Evolutionary conservation across 1,140 invertebrate genomes (phyloP), one percentile per base, ranked within the genome.

Genomic region (Scaptodrosophila lebanonensis): DNA sequence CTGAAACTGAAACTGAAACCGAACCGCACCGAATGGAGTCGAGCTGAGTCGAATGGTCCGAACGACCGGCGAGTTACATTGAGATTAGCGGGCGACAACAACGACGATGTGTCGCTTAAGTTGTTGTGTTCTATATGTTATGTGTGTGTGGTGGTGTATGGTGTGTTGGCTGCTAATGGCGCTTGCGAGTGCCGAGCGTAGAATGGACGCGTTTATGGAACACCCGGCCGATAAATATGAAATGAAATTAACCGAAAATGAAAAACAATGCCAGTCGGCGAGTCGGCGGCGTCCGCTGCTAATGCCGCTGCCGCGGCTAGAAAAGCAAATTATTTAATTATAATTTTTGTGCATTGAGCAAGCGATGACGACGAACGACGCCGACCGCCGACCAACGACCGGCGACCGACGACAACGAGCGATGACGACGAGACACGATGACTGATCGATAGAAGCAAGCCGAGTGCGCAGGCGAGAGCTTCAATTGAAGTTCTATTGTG

Each of bases 251-350:
- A 29, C 49, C 66, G 65, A 45, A 25, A 22, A 33, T 29, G 25
- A 45, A 29, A 5, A 58, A 36, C 30, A 36, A 49, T n/a, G n/a
- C n/a, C n/a, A n/a, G n/a, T n/a, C n/a, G n/a, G n/a, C n/a, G n/a
- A n/a, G n/a, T n/a, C n/a, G n/a, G n/a, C 40, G 50, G 36, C 22
- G 30, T 11, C n/a, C 5, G 27, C 27, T 5, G 9, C 27, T 5
- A 29, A 5, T 5, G 27, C 27, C 5, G 9, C 27, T 29, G n/a
- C n/a, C 22, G 13, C 40, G 40, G 51, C 69, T 4, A 25, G 22
- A 33, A 75, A 70, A 66, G 62, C 65, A 82, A 83, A 75, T 83
- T 82, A 75, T 82, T 82, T 70, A 75, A 82, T 82, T 82, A 71
- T 61, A 65, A 57, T 50, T 66, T 48, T 59, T 25, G 9, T 38